Evolutionary conservation across 2,113 vertebrate species (phyloP).

Genomic region (Peromyscus maniculatus): DNA sequence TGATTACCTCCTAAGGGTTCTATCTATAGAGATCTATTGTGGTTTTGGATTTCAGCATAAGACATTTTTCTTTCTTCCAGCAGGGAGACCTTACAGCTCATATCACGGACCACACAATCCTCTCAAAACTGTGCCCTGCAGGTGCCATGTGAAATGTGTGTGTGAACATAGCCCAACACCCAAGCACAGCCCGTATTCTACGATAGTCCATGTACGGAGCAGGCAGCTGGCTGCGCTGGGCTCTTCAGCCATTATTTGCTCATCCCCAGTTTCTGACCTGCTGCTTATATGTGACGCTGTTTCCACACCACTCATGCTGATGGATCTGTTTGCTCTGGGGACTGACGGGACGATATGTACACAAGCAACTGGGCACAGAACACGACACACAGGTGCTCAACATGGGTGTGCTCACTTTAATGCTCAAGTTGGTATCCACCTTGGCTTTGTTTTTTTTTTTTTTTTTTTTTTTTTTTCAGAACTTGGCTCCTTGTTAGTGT

Average conservation of each 20-base stretch:
- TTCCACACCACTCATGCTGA: neutral
- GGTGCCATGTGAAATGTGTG: fast-evolving
- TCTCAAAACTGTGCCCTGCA: neutral
- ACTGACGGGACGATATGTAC: neutral
- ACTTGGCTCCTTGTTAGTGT: neutral
- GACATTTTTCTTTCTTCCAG: neutral
- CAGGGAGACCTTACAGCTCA: neutral
- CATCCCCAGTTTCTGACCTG: neutral
- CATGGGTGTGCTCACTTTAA: neutral
- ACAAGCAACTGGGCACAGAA: neutral
- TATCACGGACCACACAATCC: too few relatives aligned
- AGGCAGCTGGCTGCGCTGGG: neutral
- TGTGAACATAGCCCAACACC: fast-evolving
- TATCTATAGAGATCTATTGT: neutral
- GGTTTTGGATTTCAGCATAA: neutral
- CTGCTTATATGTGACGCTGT: neutral
- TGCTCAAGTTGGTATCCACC: neutral
- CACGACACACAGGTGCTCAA: neutral
- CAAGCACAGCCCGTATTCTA: fast-evolving
- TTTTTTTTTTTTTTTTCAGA: neutral
- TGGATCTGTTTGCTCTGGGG: neutral
- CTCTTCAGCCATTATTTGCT: neutral
- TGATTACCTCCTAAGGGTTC: neutral
- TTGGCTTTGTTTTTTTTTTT: neutral
- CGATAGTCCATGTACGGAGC: fast-evolving